These are phyloP conservation scores for Pandemis corylana DNA, from an alignment of 2,888 invertebrate species.

Conservation along the genomic window DNA sequence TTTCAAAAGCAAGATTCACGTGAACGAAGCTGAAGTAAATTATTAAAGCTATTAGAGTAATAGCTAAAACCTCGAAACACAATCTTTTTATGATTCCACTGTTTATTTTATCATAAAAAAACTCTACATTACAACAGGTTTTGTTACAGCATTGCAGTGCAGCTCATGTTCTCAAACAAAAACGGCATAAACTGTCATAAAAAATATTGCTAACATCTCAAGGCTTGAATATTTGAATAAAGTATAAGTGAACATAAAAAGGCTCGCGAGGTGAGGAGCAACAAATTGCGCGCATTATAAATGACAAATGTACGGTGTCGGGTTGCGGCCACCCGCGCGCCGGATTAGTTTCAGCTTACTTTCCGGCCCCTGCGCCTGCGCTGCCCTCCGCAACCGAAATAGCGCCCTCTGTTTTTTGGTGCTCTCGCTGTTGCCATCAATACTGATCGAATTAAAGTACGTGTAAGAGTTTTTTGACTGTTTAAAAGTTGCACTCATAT, in stretches of 20 bases:
- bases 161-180: conserved; percentile 55
- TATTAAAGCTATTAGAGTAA: not conserved
- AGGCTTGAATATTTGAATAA: conserved; percentile 77
- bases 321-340: conserved; percentile 79
- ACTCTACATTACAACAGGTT: conserved; percentile 20
- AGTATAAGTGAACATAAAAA: conserved; percentile 79
- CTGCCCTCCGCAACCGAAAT: conserved; percentile 61
- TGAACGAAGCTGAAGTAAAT: too few relatives aligned
- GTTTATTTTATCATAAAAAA: conserved; percentile 4
- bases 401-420: conserved; percentile 59
- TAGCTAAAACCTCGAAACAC: too few relatives aligned
- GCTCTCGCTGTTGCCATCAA: not conserved
- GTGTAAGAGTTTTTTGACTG: not conserved
- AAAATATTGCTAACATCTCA: conserved; percentile 73
- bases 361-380: conserved; percentile 62
- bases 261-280: conserved; percentile 74
- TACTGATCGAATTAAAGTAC: not conserved
- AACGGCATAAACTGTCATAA: conserved; percentile 70
- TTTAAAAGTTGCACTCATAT: too few relatives aligned
- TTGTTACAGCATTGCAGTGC: conserved; percentile 53
- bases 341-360: conserved; percentile 82
- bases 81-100: not conserved
- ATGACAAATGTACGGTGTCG: conserved; percentile 84
- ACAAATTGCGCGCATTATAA: conserved; percentile 85
- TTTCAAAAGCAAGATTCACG: too few relatives aligned